Evolutionary conservation across 2,888 invertebrate species (phyloP), one percentile per base, ranked within the genome.

Genomic region (Heliconius ethilla): DNA sequence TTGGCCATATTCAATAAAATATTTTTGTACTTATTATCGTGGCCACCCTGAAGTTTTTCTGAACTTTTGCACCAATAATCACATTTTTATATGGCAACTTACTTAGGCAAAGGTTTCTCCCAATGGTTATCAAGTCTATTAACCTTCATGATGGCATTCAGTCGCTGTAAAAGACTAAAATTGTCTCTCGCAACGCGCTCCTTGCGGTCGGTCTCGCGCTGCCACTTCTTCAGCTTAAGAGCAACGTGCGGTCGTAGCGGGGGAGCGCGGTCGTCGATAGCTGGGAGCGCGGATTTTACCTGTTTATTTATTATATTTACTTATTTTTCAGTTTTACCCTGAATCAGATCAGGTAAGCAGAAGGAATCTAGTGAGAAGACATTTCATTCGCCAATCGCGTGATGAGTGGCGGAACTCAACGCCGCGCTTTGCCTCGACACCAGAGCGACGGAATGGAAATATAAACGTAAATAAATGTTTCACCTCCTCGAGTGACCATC

Each of bases 71-170:
- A 62, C n/a, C n/a, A 11, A 62, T 9, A 25, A 11, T 25, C 0
- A 10, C 11, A 62, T 4, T 25, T 10, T 13, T 25, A 25, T 25
- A 62, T 22, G 0, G 10, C 1, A 55, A 25, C 25, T 70, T 83
- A 96, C 95, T 94, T 96, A 10, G 96, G 96, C 85, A 95, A 90
- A 27, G 96, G 96, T 70, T 95, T 94, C 22, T 89, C 87, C 96
- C 97, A 97, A 81, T 93, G 94, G 86, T 97, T 96, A 84, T 96
- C 96, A 63, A 97, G 93, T 69, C 97, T 91, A 86, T 95, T 96
- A 62, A 93, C 95, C 79, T 90, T 91, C 96, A 96, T 97, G 83
- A 97, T 96, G 82, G 94, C 93, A 78, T 93, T 93, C 82, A 97
- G 92, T 73, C 96, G 95, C 90, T 96, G 96, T 83, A 97, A 90